phyloP scores from a whole-genome alignment of 2,888 invertebrate species.

The Acronicta leporina region DNA sequence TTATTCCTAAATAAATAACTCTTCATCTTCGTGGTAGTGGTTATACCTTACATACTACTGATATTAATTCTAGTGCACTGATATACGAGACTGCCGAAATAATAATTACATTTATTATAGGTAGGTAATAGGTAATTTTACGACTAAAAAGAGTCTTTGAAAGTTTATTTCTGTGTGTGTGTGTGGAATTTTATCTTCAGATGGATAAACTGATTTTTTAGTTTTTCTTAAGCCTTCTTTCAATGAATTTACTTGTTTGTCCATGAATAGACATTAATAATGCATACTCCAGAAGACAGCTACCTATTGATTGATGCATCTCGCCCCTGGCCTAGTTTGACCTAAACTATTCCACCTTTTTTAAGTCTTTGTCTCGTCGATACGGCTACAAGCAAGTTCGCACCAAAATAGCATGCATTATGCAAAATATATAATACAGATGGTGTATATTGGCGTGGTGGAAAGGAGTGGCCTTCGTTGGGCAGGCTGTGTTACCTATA shows the following conservation, averaged over 20 bases:
- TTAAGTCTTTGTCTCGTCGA: constrained; percentile 32
- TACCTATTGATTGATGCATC: constrained; percentile 53
- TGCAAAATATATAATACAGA: constrained; percentile 30
- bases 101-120: no score
- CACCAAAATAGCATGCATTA: constrained; percentile 49
- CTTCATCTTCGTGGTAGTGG: no score
- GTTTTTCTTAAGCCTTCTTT: no score
- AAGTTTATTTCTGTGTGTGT: no score
- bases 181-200: no score
- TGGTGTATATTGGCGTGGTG: constrained; percentile 18
- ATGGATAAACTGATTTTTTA: no score
- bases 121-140: no score
- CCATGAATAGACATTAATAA: constrained; percentile 16
- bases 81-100: no score
- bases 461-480: constrained; percentile 10
- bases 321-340: constrained; percentile 54
- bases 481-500: constrained; percentile 1
- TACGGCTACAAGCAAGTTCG: constrained; percentile 18
- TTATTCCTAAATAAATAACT: no score
- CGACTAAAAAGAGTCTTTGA: no score
- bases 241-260: background rate
- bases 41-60: no score
- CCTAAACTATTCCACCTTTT: constrained; percentile 28
- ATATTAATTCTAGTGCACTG: no score
- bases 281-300: constrained; percentile 25